These are phyloP conservation scores for Apeira syringaria DNA, from an alignment of 2,888 invertebrate species.

Conservation along the genomic window DNA sequence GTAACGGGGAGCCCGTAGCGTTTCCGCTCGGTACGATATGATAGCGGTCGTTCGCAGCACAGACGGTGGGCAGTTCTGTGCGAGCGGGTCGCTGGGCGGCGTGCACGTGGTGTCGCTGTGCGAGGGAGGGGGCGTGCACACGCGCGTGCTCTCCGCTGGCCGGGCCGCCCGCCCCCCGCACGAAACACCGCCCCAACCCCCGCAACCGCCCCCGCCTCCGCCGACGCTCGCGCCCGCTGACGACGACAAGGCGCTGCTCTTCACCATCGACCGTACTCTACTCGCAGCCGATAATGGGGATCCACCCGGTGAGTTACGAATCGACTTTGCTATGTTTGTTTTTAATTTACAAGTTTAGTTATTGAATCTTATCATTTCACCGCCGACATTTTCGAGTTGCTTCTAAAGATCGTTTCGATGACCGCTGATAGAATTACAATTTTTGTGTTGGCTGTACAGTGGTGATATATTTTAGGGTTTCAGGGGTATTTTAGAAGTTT, in stretches of 20 bases:
- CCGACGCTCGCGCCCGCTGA: slow-evolving; percentile 33
- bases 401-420: too few species aligned
- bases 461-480: too few species aligned
- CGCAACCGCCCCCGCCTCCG: slow-evolving; percentile 69
- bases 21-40: too few species aligned
- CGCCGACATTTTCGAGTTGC: too few species aligned
- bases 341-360: too few species aligned
- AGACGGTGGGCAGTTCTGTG: slow-evolving; percentile 82
- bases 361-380: too few species aligned
- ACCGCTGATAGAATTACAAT: too few species aligned
- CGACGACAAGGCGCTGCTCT: slow-evolving; percentile 58
- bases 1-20: too few species aligned
- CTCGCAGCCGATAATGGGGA: slow-evolving; percentile 35
- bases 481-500: too few species aligned
- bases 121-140: slow-evolving; percentile 91
- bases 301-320: slow-evolving; percentile 48
- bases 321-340: too few species aligned
- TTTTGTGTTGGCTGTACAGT: too few species aligned
- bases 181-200: slow-evolving; percentile 93
- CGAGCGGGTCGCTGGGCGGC: slow-evolving; percentile 95
- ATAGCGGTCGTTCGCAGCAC: too few species aligned
- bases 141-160: slow-evolving; percentile 93
- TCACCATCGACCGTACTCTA: slow-evolving; percentile 51
- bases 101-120: slow-evolving; percentile 95
- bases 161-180: slow-evolving; percentile 85